A percentile compares a stretch with the other conserved stretches of the same genome.
Evolutionary conservation across 2,888 invertebrate species (phyloP).

Genomic region (Lepidocyrtoides sp.): DNA sequence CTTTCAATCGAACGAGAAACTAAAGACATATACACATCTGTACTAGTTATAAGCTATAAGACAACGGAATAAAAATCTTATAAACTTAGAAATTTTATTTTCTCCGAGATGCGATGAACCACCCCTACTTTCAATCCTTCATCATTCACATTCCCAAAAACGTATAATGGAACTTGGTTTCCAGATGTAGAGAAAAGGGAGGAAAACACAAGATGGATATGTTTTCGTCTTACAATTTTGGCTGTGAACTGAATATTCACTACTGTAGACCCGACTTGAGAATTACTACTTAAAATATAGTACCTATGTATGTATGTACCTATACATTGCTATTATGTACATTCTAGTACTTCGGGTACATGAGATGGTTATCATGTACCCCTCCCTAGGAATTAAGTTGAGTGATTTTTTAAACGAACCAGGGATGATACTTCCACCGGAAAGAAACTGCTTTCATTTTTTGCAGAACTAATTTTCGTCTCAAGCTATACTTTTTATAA

Average conservation of each 20-base stretch:
- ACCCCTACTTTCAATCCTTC: constrained; percentile 19
- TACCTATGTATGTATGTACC: neutral
- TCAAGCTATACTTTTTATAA: neutral
- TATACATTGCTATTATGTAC: too few relatives aligned
- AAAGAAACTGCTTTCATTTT: constrained; percentile 31
- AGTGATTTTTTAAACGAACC: constrained; percentile 4
- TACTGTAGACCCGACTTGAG: neutral
- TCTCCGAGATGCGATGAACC: neutral
- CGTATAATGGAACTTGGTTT: neutral
- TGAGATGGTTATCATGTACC: neutral
- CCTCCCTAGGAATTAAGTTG: neutral
- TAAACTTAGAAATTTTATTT: constrained; percentile 41
- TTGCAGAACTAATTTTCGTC: neutral
- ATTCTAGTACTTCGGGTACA: too few relatives aligned
- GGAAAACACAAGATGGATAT: neutral
- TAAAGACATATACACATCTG: neutral
- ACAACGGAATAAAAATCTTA: constrained; percentile 1
- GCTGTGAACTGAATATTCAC: neutral
- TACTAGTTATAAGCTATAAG: neutral
- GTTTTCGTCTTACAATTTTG: neutral
- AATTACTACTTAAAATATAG: neutral
- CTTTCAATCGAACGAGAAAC: constrained; percentile 60
- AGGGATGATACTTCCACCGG: constrained; percentile 4
- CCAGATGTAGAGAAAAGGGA: neutral
- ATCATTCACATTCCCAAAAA: neutral